phyloP scores from a whole-genome alignment of 2,797 vertebrate species.

The Gobio occitaniae region DNA sequence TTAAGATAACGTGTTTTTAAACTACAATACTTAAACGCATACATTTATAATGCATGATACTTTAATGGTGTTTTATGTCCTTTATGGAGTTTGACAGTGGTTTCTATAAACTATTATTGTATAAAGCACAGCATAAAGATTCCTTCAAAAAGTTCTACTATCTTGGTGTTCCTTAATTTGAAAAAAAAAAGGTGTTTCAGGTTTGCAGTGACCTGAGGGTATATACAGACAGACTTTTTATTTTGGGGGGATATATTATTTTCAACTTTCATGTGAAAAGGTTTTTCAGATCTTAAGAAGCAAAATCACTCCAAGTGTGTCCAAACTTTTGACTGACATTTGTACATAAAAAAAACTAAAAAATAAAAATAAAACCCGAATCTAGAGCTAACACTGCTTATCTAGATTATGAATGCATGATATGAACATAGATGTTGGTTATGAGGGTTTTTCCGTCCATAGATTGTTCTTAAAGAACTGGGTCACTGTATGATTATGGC shows the following conservation, averaged over 20 bases:
- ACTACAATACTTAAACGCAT: not conserved
- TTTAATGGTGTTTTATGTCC: not conserved
- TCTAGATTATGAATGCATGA: not conserved
- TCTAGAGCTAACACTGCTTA: not conserved
- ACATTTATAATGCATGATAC: not conserved
- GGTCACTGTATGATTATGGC: conserved; percentile 28
- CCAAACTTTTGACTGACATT: not conserved
- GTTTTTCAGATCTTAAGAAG: not conserved
- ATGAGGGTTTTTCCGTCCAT: not conserved
- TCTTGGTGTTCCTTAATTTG: not conserved
- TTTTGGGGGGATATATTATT: not conserved
- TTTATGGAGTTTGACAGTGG: not conserved
- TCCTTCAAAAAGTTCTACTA: not conserved
- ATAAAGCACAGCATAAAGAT: not conserved
- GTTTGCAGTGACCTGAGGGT: not conserved
- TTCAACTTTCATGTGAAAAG: not conserved
- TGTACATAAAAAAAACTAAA: not conserved
- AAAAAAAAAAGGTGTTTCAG: too few relatives aligned
- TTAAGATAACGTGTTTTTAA: not conserved
- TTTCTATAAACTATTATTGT: not conserved
- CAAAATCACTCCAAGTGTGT: not conserved
- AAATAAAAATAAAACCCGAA: not conserved
- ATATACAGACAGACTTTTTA: not conserved
- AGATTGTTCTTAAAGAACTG: not conserved
- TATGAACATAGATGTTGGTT: not conserved